Percentiles rank a stretch among this genome's conserved stretches.
phyloP scores from a whole-genome alignment of 2,888 invertebrate species.

The Apoda limacodes region DNA sequence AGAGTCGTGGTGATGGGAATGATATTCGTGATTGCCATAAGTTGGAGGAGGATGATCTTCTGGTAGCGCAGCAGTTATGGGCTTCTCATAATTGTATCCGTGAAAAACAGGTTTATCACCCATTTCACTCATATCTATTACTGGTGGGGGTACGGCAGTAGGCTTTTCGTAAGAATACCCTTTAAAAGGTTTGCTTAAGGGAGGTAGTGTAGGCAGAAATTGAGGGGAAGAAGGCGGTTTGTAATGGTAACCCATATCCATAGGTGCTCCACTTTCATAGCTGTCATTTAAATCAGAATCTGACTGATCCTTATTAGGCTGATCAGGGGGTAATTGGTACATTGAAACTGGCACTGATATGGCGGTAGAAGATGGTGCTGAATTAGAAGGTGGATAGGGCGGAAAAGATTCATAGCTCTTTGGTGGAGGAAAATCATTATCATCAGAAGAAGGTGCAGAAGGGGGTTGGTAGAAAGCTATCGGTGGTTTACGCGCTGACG shows the following conservation, averaged over 20 bases:
- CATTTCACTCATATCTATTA: slow-evolving; percentile 24
- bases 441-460: slow-evolving; percentile 7
- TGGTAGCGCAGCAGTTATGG: slow-evolving; percentile 28
- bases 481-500: slow-evolving; percentile 22
- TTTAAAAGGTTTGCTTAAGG: slow-evolving; percentile 36
- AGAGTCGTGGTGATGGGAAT: slow-evolving; percentile 28
- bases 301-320: too few relatives aligned
- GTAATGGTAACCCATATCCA: slow-evolving; percentile 43
- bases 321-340: slow-evolving; percentile 5
- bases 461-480: slow-evolving; percentile 10
- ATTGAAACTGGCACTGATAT: slow-evolving; percentile 19
- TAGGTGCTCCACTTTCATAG: slow-evolving; percentile 24
- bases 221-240: slow-evolving; percentile 33
- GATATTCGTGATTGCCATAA: slow-evolving; percentile 27
- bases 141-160: slow-evolving; percentile 26
- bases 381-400: slow-evolving; percentile 37
- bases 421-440: slow-evolving; percentile 35
- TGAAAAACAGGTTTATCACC: slow-evolving; percentile 28
- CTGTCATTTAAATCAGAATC: slow-evolving; percentile 1
- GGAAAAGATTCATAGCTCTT: slow-evolving; percentile 54
- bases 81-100: slow-evolving; percentile 42
- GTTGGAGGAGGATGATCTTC: slow-evolving; percentile 10
- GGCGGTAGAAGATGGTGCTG: slow-evolving; percentile 18
- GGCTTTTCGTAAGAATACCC: slow-evolving; percentile 55
- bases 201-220: slow-evolving; percentile 39